Evolutionary conservation across 2,113 vertebrate species (phyloP), one percentile per base, ranked within the genome.

Genomic region (Caloenas nicobarica): DNA sequence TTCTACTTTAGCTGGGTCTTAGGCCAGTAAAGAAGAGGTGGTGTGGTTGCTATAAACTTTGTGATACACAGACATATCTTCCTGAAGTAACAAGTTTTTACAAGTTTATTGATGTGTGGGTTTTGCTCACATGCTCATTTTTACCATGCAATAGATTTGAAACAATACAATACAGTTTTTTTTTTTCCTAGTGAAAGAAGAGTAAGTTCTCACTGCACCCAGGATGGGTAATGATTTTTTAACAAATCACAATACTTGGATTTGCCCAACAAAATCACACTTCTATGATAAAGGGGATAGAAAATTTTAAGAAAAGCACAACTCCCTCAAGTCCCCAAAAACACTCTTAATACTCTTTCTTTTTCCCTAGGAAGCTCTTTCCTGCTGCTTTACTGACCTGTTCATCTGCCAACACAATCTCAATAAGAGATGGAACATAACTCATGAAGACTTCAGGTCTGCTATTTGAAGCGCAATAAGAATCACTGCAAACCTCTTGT

Each of bases 251-350:
- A 60, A 23, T 23, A 65, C 33, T 11, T 42, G 19, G 19, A 2
- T 23, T 91, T 89, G 14, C 44, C 42, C 19, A 60, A 34, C 7
- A 88, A 86, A 86, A 83, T 29, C 28, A 25, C 14, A 28, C 16
- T 28, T 48, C n/a, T 50, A 8, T 26, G 12, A 66, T 15, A 46
- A 46, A 16, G 44, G 44, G 19, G 44, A 46, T 46, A 46, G 44
- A 46, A 46, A 46, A 46, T 46, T 46, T 46, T 53, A 50, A 50
- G 23, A 50, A 50, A 50, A 50, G 23, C 23, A 22, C 23, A 22
- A 11, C 22, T 24, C 48, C 48, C 1, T 15, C 21, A 53, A 40
- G 8, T 4, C 2, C 10, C n/a, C 4, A 4, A 26, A 40, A 10
- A 6, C 5, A 60, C 12, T 51, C 15, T 46, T 50, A 6, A 15